phyloP scores from a whole-genome alignment of 2,888 invertebrate species.

The Ormyrus labotus region DNA sequence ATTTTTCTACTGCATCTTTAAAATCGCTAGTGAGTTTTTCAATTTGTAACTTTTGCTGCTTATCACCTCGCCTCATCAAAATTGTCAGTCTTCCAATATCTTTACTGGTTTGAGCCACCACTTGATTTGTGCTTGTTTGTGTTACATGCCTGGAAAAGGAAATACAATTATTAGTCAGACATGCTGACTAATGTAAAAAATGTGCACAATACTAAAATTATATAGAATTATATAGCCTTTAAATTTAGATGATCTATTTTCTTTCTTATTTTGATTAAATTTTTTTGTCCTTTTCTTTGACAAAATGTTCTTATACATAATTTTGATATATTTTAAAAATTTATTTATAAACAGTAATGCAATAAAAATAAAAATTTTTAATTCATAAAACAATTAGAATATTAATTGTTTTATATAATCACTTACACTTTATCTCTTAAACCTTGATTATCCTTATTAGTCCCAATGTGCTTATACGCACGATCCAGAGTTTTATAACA shows the following conservation, averaged over 20 bases:
- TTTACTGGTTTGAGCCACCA: conserved; percentile 84
- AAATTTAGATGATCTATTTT: conserved; percentile 4
- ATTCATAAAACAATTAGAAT: no score
- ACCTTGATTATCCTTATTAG: conserved; percentile 83
- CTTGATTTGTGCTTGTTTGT: conserved; percentile 85
- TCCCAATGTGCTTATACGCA: conserved; percentile 85
- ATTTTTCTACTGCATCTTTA: conserved; percentile 86
- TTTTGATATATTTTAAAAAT: background rate
- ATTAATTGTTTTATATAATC: no score
- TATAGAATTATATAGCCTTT: conserved; percentile 4
- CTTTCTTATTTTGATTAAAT: no score
- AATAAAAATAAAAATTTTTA: no score
- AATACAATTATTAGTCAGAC: conserved; percentile 26
- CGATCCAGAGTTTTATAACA: conserved; percentile 85
- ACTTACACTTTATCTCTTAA: conserved; percentile 82
- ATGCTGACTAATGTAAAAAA: conserved; percentile 5
- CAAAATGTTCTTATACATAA: background rate
- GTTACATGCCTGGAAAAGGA: conserved; percentile 81
- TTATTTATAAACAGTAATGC: conserved; percentile 6
- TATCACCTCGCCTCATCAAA: conserved; percentile 84
- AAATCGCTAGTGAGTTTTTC: conserved; percentile 91
- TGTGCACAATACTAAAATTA: background rate
- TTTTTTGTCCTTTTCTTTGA: no score
- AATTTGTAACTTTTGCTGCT: conserved; percentile 88
- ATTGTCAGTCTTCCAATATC: conserved; percentile 85